Base-by-base conservation (phyloP, 2,113 vertebrate species). In the Vicugna pacos region DNA sequence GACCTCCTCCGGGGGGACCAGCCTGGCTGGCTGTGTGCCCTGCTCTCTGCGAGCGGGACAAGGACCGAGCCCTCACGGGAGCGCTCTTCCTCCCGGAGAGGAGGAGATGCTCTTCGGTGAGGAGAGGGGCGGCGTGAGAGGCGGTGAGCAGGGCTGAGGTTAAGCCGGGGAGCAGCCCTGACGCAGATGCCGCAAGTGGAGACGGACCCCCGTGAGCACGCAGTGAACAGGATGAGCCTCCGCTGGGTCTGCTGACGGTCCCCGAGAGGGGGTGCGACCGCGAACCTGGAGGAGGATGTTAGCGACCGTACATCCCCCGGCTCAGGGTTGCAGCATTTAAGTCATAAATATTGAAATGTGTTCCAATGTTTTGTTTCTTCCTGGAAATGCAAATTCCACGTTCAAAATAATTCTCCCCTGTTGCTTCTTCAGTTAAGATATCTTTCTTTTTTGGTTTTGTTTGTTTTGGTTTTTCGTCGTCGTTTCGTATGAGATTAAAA, bases 251-350 rank as follows among this genome's bases (percentile, higher is more conserved):
- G 38, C 30, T 24, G 16, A 30, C 10, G 0, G 5, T 0, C 46
- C 9, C 9, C 0, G 5, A 5, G 3, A 5, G n/a, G 22, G 0
- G 13, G 3, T 42, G 5, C 3, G 30, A 35, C 22, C 6, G 5
- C 0, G 12, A 35, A 4, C 4, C 2, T 6, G 1, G 50, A 82
- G 46, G 56, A 26, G 0, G 35, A 30, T 17, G 2, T 12, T 19
- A 5, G 7, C 9, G 8, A 20, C 14, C 35, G 6, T 3, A 6
- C 0, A 5, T 32, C 12, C 30, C 3, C 0, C n/a, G 32, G 50
- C 15, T 13, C 52, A 3, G 38, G 2, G 50, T 15, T 24, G 8
- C 26, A 16, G 42, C 30, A 13, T 65, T 46, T 2, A 52, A 52
- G 4, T 32, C 50, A 11, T 52, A 48, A 16, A 30, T 11, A 8